Base-by-base conservation (phyloP, 2,888 invertebrate genomes). In the Harpalus rubripes region DNA sequence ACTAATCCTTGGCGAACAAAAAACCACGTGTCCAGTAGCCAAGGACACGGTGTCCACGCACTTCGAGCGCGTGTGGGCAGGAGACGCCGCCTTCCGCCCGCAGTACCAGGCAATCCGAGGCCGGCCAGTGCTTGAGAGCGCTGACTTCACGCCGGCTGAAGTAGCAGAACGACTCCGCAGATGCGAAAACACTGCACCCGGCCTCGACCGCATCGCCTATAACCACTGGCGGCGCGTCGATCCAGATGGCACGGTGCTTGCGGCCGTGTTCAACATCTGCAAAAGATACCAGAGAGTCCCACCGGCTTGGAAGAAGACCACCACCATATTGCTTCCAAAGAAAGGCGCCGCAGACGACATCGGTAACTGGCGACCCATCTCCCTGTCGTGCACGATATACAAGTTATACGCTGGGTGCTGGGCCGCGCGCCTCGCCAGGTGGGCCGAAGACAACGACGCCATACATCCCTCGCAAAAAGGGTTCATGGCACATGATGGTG, bases 101-200 rank as follows among this genome's bases (percentile, higher is more conserved):
- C 6, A 6, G n/a, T 61, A 61, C 61, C 18, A 61, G 16, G 18
- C 7, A 8, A 10, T 61, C 10, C 18, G 7, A 3, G 7, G 22
- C 18, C 61, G 61, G 2, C 61, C 22, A 8, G 10, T 7, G 7
- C 7, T 59, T 3, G 12, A 59, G 4, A 63, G 10, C 26, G 68
- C 7, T 12, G 68, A 72, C 1, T 76, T 76, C 12, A 16, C 22
- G 12, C 2, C 16, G 15, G 10, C 15, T 4, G 79, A 79, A 15
- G 59, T 79, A 26, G n/a, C 7, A 16, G 32, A 3, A 15, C 56
- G 39, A 26, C 59, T 79, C 3, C 22, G 61, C 10, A 58, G 39
- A 12, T 59, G 79, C 22, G 79, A 26, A 22, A 79, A 79, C 59
- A 79, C 79, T 16, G 79, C 59, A 6, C 79, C 61, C 15, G 79